Base-by-base conservation (phyloP, 2,113 vertebrate genomes). In the Kryptolebias marmoratus region DNA sequence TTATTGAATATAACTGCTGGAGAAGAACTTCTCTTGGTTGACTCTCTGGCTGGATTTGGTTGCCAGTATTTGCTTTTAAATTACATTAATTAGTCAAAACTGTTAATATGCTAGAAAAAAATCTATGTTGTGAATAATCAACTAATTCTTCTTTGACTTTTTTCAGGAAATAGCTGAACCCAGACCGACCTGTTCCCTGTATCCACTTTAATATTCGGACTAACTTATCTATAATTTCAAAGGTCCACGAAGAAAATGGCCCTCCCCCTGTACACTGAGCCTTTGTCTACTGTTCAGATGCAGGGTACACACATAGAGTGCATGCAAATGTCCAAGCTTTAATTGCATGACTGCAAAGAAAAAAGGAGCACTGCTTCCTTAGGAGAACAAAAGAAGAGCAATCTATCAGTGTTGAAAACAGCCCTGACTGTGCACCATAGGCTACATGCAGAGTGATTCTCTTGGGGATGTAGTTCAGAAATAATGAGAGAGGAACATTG, bases 401-500 rank as follows among this genome's bases (percentile, higher is more conserved):
- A 87, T 89, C 72, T 75, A 86, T 91, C 91, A 86, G 1, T 57
- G 73, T 53, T 68, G 68, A 69, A 87, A 82, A 87, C 79, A 80
- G 64, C 59, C 67, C 71, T 28, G 66, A 70, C 71, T 68, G 55
- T 42, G 71, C 65, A 83, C 73, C 5, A 67, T 50, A 53, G 82
- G 77, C 88, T 87, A 71, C 88, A 87, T 85, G 80, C 81, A 82
- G 87, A 81, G 78, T 77, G 66, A 87, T 80, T 78, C 88, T 82
- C 87, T 0, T 30, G 77, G 77, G 86, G 79, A 83, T 73, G 73
- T 82, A 80, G 88, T 86, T 68, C 83, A 83, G 81, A 82, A 81
- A 84, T 90, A 92, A 91, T 91, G 88, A 91, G 89, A 87, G 88
- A 86, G 84, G 90, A 91, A 89, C 76, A 75, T 75, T 0, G 45